A percentile compares a stretch with the other conserved stretches of the same genome.
phyloP scores from a whole-genome alignment of 2,888 invertebrate species.

The Cheilosia variabilis region DNA sequence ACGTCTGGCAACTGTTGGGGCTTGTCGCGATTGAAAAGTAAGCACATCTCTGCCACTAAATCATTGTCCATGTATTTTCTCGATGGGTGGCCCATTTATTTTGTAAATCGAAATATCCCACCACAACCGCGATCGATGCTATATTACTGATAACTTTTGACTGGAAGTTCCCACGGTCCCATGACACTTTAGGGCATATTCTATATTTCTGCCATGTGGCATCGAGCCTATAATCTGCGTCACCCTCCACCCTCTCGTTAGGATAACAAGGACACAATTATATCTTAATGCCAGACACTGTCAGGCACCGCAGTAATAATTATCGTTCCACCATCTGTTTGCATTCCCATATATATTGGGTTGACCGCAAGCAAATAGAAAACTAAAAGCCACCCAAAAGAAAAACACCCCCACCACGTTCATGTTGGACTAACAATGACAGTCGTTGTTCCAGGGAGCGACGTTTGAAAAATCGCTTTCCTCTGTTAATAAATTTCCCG shows the following conservation, averaged over 20 bases:
- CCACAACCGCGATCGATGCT: too few species aligned
- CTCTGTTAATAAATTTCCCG: slow-evolving; percentile 53
- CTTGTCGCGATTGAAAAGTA: too few species aligned
- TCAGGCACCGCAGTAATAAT: neutral
- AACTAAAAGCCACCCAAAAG: neutral
- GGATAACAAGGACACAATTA: neutral
- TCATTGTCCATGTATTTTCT: too few species aligned
- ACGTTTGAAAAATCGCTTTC: slow-evolving; percentile 57
- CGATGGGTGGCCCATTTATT: too few species aligned
- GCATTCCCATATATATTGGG: neutral
- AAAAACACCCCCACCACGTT: neutral
- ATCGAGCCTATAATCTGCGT: too few species aligned
- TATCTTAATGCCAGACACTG: neutral
- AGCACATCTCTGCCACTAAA: too few species aligned
- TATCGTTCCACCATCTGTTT: slow-evolving; percentile 2
- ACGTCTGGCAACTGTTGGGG: too few species aligned
- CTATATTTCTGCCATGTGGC: too few species aligned
- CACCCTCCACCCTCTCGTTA: neutral
- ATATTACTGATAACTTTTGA: too few species aligned
- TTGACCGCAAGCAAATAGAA: neutral
- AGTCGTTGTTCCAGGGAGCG: slow-evolving; percentile 30
- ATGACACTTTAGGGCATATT: too few species aligned
- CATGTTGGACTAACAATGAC: slow-evolving; percentile 49
- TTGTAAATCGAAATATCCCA: too few species aligned
- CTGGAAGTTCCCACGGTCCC: too few species aligned